Evolutionary conservation across 2,113 vertebrate species (phyloP).

Genomic region (Aspiorhynchus laticeps): DNA sequence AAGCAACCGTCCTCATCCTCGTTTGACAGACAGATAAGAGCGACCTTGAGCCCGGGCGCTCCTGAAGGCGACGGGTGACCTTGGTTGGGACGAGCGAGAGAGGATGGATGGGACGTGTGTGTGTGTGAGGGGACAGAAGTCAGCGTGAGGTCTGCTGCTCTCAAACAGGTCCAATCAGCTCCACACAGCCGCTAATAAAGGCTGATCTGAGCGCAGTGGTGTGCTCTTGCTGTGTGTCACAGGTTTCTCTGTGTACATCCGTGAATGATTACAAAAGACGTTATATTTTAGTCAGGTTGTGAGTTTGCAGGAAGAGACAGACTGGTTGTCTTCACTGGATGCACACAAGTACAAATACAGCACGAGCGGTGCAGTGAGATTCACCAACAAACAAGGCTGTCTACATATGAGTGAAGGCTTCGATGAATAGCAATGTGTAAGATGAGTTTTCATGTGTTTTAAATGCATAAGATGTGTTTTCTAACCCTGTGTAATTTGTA

Average conservation of each 20-base stretch:
- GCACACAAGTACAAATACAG: too few species aligned
- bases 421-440: not conserved
- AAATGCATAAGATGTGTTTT: too few species aligned
- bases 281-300: not conserved
- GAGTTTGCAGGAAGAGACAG: not conserved
- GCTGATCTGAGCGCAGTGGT: slow-evolving; percentile 66
- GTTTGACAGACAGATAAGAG: slow-evolving; percentile 63
- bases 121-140: slow-evolving; percentile 47
- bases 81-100: slow-evolving; percentile 40
- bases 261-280: not conserved
- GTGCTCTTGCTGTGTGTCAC: slow-evolving; percentile 34
- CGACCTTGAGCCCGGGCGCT: not conserved
- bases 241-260: not conserved
- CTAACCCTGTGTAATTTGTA: too few species aligned
- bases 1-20: slow-evolving; percentile 64
- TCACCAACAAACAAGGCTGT: too few species aligned
- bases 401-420: not conserved
- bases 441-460: not conserved
- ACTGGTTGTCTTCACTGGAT: not conserved
- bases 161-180: slow-evolving; percentile 69
- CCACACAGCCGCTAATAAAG: slow-evolving; percentile 69
- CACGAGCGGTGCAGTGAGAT: not conserved
- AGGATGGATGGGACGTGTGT: not conserved
- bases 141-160: slow-evolving; percentile 60
- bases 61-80: slow-evolving; percentile 56